phyloP scores from a whole-genome alignment of 2,888 invertebrate species.

The Apoda limacodes region DNA sequence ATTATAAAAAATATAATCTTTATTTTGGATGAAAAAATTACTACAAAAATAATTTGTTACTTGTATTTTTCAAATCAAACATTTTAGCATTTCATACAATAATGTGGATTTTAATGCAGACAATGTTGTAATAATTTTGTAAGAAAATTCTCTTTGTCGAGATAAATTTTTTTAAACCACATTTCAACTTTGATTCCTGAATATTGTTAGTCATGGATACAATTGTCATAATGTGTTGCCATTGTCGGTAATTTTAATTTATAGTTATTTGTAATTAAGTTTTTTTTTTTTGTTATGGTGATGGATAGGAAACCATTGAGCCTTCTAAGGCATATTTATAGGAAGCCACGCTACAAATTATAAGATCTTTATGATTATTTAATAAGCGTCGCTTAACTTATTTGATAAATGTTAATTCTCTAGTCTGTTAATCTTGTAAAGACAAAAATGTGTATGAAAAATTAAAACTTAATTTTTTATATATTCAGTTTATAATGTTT shows the following conservation, averaged over 20 bases:
- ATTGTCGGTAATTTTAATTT: conserved; percentile 46
- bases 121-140: too few relatives aligned
- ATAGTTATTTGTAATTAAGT: conserved; percentile 36
- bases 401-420: conserved; percentile 57
- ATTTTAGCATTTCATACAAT: too few relatives aligned
- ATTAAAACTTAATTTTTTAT: conserved; percentile 58
- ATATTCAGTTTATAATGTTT: conserved; percentile 65
- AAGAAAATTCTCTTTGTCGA: too few relatives aligned
- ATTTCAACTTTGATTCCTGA: conserved; percentile 34
- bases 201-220: conserved; percentile 51
- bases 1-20: too few relatives aligned
- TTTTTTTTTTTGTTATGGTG: conserved; percentile 41
- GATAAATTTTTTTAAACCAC: conserved; percentile 10
- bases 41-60: too few relatives aligned
- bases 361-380: conserved; percentile 8
- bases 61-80: too few relatives aligned
- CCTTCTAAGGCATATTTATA: conserved; percentile 18
- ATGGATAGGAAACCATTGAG: conserved; percentile 26
- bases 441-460: conserved; percentile 57
- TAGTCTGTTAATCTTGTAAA: conserved; percentile 67
- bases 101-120: too few relatives aligned
- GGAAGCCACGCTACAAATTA: conserved; percentile 2
- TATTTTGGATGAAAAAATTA: too few relatives aligned
- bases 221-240: conserved; percentile 59
- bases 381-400: conserved; percentile 8